Percentiles rank a stretch among this genome's conserved stretches.
phyloP scores from a whole-genome alignment of 2,113 vertebrate species.

The Oxygymnocypris stewartii region DNA sequence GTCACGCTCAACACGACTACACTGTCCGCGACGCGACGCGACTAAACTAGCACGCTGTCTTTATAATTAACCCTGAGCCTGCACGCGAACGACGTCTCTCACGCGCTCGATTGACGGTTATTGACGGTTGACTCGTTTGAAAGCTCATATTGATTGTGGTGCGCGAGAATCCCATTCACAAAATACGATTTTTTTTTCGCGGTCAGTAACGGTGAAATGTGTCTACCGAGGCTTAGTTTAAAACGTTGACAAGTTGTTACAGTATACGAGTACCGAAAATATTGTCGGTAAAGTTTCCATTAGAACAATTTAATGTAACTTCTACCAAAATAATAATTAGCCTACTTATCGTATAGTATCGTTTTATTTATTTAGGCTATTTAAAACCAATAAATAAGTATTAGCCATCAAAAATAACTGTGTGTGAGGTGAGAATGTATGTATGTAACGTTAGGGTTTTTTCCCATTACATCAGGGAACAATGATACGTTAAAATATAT shows the following conservation, averaged over 20 bases:
- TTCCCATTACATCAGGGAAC: no score
- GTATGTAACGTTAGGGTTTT: no score
- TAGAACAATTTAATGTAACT: not conserved
- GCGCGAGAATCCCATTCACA: conserved; percentile 4
- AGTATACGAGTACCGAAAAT: no score
- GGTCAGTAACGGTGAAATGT: not conserved
- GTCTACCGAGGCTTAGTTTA: not conserved
- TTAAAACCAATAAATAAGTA: not conserved
- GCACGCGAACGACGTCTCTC: not conserved
- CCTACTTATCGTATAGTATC: no score
- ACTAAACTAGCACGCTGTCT: not conserved
- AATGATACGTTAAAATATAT: no score
- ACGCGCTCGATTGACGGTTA: not conserved
- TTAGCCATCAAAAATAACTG: not conserved
- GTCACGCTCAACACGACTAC: conserved; percentile 10
- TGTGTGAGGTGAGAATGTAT: no score
- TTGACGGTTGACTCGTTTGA: conserved; percentile 3
- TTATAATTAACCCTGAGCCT: not conserved
- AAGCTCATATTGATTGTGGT: not conserved
- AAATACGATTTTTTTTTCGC: no score
- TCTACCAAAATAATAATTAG: not conserved
- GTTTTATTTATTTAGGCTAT: not conserved
- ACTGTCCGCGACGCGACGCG: not conserved
- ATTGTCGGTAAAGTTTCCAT: not conserved
- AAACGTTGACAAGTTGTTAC: not conserved